These are phyloP conservation scores for Sebastes itinus DNA, from an alignment of 2,797 vertebrate species.

Conservation along the genomic window DNA sequence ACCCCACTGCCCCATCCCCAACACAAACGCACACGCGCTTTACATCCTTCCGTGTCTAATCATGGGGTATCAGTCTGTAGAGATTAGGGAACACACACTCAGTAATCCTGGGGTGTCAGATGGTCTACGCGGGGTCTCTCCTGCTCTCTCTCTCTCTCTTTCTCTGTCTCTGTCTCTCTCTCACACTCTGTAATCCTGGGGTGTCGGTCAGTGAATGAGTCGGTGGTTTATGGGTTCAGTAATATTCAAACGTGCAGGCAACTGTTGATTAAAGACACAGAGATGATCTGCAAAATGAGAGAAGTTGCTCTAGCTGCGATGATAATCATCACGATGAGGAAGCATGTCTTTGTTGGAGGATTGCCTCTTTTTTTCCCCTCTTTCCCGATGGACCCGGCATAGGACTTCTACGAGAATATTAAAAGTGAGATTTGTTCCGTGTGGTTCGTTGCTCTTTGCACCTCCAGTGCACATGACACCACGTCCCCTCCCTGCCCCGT, in stretches of 20 bases:
- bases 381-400: not conserved
- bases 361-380: not conserved
- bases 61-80: conserved; percentile 50
- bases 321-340: conserved; percentile 9
- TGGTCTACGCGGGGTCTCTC: conserved; percentile 18
- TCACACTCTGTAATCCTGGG: conserved; percentile 26
- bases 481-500: not conserved
- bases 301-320: not conserved
- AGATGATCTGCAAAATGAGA: conserved; percentile 9
- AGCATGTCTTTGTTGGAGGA: not conserved
- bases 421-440: conserved; percentile 18
- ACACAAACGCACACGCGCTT: conserved; percentile 3
- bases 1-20: conserved; percentile 14
- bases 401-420: not conserved
- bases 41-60: conserved; percentile 44
- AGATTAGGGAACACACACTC: conserved; percentile 44
- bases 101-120: conserved; percentile 58
- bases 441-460: conserved; percentile 16
- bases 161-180: not conserved
- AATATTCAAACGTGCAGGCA: conserved; percentile 8
- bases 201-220: conserved; percentile 16
- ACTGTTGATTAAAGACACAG: conserved; percentile 39
- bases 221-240: not conserved
- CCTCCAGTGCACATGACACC: conserved; percentile 11
- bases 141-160: not conserved